These are phyloP conservation scores for Aepyceros melampus DNA, from an alignment of 2,113 vertebrate species.

Conservation along the genomic window DNA sequence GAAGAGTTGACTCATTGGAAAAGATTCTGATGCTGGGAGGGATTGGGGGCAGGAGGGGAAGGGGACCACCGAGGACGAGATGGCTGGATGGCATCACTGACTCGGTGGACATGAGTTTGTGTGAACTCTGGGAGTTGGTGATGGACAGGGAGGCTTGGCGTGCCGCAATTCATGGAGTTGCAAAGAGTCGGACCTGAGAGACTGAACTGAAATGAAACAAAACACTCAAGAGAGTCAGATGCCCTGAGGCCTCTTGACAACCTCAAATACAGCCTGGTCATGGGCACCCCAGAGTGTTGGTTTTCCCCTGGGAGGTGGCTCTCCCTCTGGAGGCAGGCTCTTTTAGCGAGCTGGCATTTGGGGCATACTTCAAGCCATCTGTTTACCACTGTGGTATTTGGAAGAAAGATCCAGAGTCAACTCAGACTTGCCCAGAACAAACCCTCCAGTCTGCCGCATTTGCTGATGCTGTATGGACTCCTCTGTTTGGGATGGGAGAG, in stretches of 20 bases:
- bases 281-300: background rate
- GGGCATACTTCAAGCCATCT: background rate
- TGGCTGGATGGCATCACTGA: too few relatives aligned
- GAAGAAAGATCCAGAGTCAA: background rate
- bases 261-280: background rate
- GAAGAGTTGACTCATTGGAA: too few relatives aligned
- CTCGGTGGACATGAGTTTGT: too few relatives aligned
- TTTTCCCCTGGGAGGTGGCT: background rate
- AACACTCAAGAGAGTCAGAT: background rate
- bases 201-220: background rate
- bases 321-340: background rate
- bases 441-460: background rate
- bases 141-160: background rate
- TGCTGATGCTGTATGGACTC: background rate
- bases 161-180: rapidly evolving
- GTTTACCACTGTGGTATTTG: background rate
- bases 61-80: too few relatives aligned
- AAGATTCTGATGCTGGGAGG: too few relatives aligned
- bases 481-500: background rate
- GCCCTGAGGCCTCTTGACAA: background rate
- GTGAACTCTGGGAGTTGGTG: too few relatives aligned
- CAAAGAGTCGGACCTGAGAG: rapidly evolving
- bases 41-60: too few relatives aligned
- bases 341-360: background rate
- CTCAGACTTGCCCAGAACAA: background rate